Percentiles rank a stretch among this genome's conserved stretches.
These are phyloP conservation scores for Lithobius niger DNA, from an alignment of 1,140 invertebrate genomes.

Conservation along the genomic window DNA sequence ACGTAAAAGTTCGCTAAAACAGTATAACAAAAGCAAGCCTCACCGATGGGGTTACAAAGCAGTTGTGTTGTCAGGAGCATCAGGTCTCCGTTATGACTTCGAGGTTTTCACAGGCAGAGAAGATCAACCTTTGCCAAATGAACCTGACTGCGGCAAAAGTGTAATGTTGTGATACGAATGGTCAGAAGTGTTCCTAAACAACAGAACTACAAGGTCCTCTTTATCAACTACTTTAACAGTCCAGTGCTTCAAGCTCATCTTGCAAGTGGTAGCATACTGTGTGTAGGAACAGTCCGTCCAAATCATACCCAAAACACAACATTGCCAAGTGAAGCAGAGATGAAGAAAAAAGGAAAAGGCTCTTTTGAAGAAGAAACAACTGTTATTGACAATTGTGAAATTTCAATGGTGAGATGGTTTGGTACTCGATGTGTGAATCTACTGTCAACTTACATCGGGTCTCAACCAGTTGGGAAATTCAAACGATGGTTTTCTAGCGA, in stretches of 20 bases:
- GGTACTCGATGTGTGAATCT: background rate
- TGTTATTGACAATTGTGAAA: background rate
- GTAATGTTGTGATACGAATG: slow-evolving; percentile 17
- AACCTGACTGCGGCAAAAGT: slow-evolving; percentile 16
- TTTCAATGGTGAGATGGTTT: background rate
- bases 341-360: slow-evolving; percentile 17
- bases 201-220: slow-evolving; percentile 17
- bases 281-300: slow-evolving; percentile 29
- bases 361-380: background rate
- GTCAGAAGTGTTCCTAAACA: slow-evolving; percentile 12
- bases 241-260: slow-evolving; percentile 15
- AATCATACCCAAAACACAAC: slow-evolving; percentile 26
- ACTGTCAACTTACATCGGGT: background rate
- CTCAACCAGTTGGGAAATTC: background rate
- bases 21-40: slow-evolving; percentile 19
- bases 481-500: background rate
- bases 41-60: slow-evolving; percentile 21
- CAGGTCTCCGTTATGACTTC: slow-evolving; percentile 18
- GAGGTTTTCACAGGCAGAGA: slow-evolving; percentile 18
- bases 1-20: slow-evolving; percentile 28
- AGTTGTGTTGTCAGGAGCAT: slow-evolving; percentile 11
- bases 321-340: slow-evolving; percentile 22
- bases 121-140: slow-evolving; percentile 8
- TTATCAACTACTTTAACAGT: slow-evolving; percentile 22
- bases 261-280: slow-evolving; percentile 19